These are phyloP conservation scores for Bovichtus variegatus DNA, from an alignment of 2,797 vertebrate species.

Conservation along the genomic window DNA sequence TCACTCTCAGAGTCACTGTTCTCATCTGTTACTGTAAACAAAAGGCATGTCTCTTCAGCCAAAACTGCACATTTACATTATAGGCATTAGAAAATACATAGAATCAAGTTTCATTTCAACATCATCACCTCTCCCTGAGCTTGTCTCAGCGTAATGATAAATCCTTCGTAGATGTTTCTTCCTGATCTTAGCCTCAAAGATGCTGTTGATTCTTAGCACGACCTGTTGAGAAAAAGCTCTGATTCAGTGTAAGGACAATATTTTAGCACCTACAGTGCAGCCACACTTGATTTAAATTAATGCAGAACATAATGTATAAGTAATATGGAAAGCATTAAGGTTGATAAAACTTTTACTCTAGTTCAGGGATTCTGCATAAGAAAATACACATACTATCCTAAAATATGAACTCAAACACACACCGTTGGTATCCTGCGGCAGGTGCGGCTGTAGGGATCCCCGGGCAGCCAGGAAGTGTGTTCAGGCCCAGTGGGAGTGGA, in stretches of 20 bases:
- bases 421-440: conserved; percentile 78
- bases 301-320: not conserved
- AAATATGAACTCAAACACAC: conserved; percentile 14
- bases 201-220: conserved; percentile 90
- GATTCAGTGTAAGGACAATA: conserved; percentile 4
- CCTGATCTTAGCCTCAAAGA: conserved; percentile 90
- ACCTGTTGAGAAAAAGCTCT: conserved; percentile 45
- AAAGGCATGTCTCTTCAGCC: not conserved
- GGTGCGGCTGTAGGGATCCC: conserved; percentile 61
- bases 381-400: not conserved
- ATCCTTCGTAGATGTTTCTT: conserved; percentile 91
- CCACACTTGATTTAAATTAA: too few relatives aligned
- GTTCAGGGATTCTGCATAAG: not conserved
- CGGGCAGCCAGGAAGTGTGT: conserved; percentile 49
- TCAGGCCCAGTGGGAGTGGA: conserved; percentile 64
- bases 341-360: not conserved
- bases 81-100: not conserved
- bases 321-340: not conserved
- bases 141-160: conserved; percentile 90
- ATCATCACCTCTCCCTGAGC: conserved; percentile 90
- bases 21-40: conserved; percentile 88
- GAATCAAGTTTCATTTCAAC: not conserved
- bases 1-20: conserved; percentile 95
- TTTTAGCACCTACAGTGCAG: too few relatives aligned
- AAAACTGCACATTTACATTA: conserved; percentile 1